Conservation (phyloP, 2,888 invertebrate genomes). For the Bruchidius siliquastri region DNA sequence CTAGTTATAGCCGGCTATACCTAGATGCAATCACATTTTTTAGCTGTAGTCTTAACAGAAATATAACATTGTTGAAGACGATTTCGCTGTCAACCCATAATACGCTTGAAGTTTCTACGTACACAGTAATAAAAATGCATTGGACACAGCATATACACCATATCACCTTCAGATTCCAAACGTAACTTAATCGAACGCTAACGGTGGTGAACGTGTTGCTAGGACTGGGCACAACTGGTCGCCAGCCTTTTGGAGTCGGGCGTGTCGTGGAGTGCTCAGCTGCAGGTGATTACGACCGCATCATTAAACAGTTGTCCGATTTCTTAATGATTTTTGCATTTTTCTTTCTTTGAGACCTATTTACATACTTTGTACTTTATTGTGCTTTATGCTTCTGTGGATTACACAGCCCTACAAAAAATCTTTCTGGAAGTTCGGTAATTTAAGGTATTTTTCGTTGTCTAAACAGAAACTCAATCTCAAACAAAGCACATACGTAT, state of each 20-base stretch:
- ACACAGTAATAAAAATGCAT: neutral
- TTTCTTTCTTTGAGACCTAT: slow-evolving; percentile 16
- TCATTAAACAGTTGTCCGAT: slow-evolving; percentile 23
- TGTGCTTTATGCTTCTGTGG: slow-evolving; percentile 5
- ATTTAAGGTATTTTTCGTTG: no score
- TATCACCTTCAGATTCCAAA: neutral
- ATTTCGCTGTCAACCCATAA: neutral
- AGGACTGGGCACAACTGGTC: slow-evolving; percentile 84
- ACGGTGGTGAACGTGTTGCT: slow-evolving; percentile 33
- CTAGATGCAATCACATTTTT: no score
- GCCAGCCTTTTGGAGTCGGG: slow-evolving; percentile 80
- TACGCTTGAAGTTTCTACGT: neutral
- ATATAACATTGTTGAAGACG: no score
- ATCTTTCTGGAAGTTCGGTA: no score
- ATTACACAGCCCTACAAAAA: no score
- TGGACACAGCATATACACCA: neutral
- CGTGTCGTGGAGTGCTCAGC: slow-evolving; percentile 76
- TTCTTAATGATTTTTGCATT: slow-evolving; percentile 22
- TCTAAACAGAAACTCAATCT: no score
- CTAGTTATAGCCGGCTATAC: no score
- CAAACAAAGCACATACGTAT: no score
- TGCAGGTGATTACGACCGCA: slow-evolving; percentile 58
- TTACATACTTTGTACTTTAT: slow-evolving; percentile 14
- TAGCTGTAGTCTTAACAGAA: no score
- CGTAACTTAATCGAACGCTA: neutral